phyloP scores from a whole-genome alignment of 2,113 vertebrate genomes.

The Aphyosemion australe region DNA sequence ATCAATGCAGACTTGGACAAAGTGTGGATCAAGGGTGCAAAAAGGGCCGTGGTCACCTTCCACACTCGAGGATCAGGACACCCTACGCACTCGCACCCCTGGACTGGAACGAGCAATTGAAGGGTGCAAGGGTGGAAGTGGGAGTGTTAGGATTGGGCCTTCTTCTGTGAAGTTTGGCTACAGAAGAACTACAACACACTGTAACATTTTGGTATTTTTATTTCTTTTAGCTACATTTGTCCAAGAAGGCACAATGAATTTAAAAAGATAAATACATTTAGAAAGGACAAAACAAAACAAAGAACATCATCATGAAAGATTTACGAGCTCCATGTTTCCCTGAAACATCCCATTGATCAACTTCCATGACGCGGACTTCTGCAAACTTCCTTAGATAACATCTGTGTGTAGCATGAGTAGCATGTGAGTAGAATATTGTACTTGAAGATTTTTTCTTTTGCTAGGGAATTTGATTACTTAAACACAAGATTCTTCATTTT shows the following conservation, averaged over 20 bases:
- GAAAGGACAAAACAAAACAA: slow-evolving; percentile 2
- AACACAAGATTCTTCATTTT: neutral
- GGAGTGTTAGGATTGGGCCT: too few relatives aligned
- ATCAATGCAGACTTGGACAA: too few relatives aligned
- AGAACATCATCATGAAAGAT: slow-evolving; percentile 26
- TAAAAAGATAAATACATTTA: slow-evolving; percentile 38
- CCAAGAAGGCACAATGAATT: neutral
- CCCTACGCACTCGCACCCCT: too few relatives aligned
- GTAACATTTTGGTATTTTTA: neutral
- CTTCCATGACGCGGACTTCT: slow-evolving; percentile 20
- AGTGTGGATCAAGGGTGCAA: too few relatives aligned
- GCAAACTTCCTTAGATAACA: neutral
- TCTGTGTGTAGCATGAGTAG: neutral
- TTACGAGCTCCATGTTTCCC: slow-evolving; percentile 58
- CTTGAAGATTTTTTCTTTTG: neutral
- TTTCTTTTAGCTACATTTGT: neutral
- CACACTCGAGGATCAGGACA: too few relatives aligned
- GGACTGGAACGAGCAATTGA: too few relatives aligned
- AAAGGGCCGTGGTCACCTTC: too few relatives aligned
- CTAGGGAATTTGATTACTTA: neutral
- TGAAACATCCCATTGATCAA: slow-evolving; percentile 61
- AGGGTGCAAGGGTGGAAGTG: too few relatives aligned
- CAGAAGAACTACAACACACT: too few relatives aligned
- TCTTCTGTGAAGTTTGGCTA: too few relatives aligned
- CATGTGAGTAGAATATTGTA: neutral